Evolutionary conservation across 1,140 invertebrate species (phyloP).

Genomic region (Maniola jurtina): DNA sequence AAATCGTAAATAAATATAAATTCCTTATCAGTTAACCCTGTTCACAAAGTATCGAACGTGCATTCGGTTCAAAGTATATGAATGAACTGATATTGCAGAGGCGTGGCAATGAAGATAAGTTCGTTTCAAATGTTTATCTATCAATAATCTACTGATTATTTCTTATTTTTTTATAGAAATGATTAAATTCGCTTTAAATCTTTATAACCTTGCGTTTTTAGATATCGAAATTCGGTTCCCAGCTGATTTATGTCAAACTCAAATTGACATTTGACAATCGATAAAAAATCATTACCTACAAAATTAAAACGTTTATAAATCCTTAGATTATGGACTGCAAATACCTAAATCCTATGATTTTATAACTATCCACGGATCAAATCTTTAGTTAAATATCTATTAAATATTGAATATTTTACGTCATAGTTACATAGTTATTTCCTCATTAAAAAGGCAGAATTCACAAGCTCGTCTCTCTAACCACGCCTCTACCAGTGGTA

Average conservation of each 20-base stretch:
- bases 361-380: no score
- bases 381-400: no score
- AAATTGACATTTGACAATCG: neutral
- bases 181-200: neutral
- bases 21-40: conserved; percentile 13
- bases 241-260: conserved; percentile 4
- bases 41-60: neutral
- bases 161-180: neutral
- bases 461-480: no score
- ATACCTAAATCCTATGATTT: no score
- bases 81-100: conserved; percentile 28
- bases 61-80: conserved; percentile 15
- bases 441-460: no score
- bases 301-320: no score
- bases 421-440: no score
- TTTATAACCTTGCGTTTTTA: neutral
- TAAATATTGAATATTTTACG: no score
- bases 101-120: conserved; percentile 11
- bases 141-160: conserved; percentile 2
- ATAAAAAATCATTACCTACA: no score
- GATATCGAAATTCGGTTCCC: neutral
- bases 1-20: conserved; percentile 22
- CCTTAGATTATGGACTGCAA: no score
- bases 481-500: no score
- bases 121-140: conserved; percentile 1